phyloP scores from a whole-genome alignment of 2,888 invertebrate species.

The Tenthredo amoena region DNA sequence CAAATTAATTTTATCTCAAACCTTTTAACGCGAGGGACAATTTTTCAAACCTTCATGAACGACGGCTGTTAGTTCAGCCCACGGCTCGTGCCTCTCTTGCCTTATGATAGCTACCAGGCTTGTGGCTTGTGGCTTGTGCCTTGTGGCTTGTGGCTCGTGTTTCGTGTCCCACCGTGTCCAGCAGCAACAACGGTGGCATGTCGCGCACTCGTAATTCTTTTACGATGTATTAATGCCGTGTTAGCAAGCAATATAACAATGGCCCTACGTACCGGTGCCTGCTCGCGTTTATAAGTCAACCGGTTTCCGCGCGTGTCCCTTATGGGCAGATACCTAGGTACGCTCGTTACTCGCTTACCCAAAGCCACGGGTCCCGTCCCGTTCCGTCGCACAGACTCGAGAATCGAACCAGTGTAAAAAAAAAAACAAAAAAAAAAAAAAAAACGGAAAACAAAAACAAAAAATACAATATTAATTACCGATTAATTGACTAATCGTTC shows the following conservation, averaged over 20 bases:
- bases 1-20: slow-evolving; percentile 71
- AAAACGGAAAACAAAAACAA: not conserved
- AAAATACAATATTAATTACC: not conserved
- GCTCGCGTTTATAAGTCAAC: slow-evolving; percentile 45
- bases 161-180: slow-evolving; percentile 44
- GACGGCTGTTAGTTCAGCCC: not conserved
- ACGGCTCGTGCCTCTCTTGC: slow-evolving; percentile 3
- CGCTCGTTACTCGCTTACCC: slow-evolving; percentile 1
- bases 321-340: slow-evolving; percentile 38
- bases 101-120: not conserved
- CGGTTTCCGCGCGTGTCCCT: slow-evolving; percentile 33
- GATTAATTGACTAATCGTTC: not conserved
- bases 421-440: not conserved
- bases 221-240: slow-evolving; percentile 74
- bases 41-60: slow-evolving; percentile 66
- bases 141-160: slow-evolving; percentile 22
- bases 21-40: slow-evolving; percentile 67
- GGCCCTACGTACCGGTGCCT: slow-evolving; percentile 14
- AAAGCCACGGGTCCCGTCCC: not conserved
- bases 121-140: not conserved
- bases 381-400: not conserved
- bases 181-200: slow-evolving; percentile 61
- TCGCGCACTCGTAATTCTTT: slow-evolving; percentile 69
- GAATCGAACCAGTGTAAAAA: not conserved
- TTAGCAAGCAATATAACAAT: slow-evolving; percentile 73